phyloP scores from a whole-genome alignment of 2,113 vertebrate genomes.

The Puntigrus tetrazona region DNA sequence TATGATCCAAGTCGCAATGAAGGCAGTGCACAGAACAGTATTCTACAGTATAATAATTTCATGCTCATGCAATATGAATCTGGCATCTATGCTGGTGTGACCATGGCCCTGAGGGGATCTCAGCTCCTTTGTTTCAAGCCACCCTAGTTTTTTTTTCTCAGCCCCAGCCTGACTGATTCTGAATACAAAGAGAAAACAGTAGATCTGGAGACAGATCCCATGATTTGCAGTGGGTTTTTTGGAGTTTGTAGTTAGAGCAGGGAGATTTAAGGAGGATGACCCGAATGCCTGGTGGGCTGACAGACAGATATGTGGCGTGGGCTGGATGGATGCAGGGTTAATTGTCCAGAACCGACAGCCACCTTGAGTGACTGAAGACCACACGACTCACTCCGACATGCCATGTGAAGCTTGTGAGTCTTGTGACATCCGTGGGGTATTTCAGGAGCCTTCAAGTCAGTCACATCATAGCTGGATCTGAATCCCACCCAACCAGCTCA shows the following conservation, averaged over 20 bases:
- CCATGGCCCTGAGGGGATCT: not conserved
- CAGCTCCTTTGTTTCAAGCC: conserved; percentile 3
- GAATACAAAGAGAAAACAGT: not conserved
- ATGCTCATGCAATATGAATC: not conserved
- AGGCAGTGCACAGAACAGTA: not conserved
- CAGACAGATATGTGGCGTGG: not conserved
- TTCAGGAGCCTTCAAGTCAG: not conserved
- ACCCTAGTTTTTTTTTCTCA: not conserved
- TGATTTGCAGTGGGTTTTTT: not conserved
- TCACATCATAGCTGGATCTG: conserved; percentile 29
- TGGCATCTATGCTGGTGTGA: not conserved
- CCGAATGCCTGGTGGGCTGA: not conserved
- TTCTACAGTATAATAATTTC: conserved; percentile 1
- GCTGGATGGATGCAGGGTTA: conserved; percentile 32
- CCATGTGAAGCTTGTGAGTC: conserved; percentile 22
- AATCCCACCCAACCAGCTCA: conserved; percentile 7
- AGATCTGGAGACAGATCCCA: not conserved
- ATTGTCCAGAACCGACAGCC: conserved; percentile 30
- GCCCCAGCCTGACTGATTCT: not conserved
- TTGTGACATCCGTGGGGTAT: conserved; percentile 27
- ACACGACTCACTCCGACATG: conserved; percentile 18
- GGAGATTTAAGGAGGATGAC: not conserved
- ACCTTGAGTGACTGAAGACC: conserved; percentile 30
- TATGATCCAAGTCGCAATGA: not conserved
- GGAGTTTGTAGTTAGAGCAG: not conserved